These are phyloP conservation scores for Anthopleura xanthogrammica DNA, from an alignment of 92 coral and sea anemone species.

Conservation along the genomic window DNA sequence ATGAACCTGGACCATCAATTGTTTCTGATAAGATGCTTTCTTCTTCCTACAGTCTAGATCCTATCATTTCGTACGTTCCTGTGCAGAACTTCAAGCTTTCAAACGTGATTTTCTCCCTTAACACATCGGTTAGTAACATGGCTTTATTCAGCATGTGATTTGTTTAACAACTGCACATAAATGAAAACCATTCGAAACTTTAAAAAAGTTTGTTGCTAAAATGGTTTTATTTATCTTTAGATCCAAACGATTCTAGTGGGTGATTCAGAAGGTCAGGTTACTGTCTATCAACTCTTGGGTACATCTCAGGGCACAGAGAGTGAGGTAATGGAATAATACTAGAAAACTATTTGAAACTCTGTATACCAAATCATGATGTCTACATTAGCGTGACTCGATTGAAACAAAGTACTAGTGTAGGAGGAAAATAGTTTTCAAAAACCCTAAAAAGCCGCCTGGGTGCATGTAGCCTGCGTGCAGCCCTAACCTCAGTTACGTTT, in stretches of 20 bases:
- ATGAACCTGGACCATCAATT: no score
- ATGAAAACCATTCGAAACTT: no score
- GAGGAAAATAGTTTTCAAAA: no score
- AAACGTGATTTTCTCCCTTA: constrained; percentile 66
- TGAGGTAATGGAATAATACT: constrained; percentile 45
- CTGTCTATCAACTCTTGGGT: constrained; percentile 88
- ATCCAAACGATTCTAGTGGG: constrained; percentile 93
- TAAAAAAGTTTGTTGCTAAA: no score
- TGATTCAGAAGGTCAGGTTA: constrained; percentile 96
- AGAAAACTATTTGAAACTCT: not conserved
- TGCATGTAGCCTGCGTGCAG: no score
- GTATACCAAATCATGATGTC: no score
- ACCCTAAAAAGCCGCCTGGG: no score
- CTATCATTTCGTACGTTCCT: constrained; percentile 83
- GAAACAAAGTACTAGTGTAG: no score
- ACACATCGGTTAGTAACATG: constrained; percentile 64
- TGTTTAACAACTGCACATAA: no score
- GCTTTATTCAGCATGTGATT: no score
- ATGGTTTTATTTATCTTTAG: constrained; percentile 2
- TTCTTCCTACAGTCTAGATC: constrained; percentile 72
- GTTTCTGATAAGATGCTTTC: not conserved
- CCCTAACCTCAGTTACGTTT: no score
- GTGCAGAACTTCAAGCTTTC: constrained; percentile 90
- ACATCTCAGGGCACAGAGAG: constrained; percentile 48
- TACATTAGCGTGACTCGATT: no score